Conservation (phyloP, 1,140 invertebrate genomes). For the Papilio polytes region DNA sequence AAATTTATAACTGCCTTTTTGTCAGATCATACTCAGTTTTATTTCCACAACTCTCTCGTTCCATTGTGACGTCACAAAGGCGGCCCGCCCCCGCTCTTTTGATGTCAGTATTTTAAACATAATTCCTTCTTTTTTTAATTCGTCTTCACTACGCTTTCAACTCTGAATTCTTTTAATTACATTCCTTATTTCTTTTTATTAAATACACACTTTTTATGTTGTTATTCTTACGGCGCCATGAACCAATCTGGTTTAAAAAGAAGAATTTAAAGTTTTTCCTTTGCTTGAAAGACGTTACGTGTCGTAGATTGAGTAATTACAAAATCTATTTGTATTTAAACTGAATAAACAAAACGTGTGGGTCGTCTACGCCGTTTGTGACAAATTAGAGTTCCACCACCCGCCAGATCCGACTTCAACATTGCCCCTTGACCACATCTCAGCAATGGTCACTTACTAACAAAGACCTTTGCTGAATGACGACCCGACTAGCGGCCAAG, state of each 20-base stretch:
- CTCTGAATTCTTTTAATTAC: constrained; percentile 6
- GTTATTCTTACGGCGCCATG: constrained; percentile 6
- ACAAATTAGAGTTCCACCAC: not conserved
- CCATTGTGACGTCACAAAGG: constrained; percentile 13
- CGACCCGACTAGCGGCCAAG: not conserved
- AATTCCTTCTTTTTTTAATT: constrained; percentile 5
- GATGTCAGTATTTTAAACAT: constrained; percentile 17
- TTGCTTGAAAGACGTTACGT: not conserved
- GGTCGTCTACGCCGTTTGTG: not conserved
- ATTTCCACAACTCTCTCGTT: constrained; percentile 29
- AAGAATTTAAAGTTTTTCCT: not conserved
- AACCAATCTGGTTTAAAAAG: not conserved
- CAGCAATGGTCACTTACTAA: not conserved
- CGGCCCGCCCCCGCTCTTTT: constrained; percentile 9
- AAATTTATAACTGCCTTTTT: constrained; percentile 22
- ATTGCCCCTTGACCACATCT: not conserved
- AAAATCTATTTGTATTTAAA: not conserved
- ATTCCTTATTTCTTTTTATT: constrained; percentile 17
- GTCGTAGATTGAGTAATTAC: too few relatives aligned
- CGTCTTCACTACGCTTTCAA: not conserved
- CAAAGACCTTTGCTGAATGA: constrained; percentile 17
- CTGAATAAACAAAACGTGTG: not conserved
- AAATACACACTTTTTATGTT: not conserved
- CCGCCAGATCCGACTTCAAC: not conserved
- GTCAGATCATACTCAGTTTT: constrained; percentile 19